These are phyloP conservation scores for Odocoileus virginianus DNA, from an alignment of 2,113 vertebrate genomes.

Conservation along the genomic window DNA sequence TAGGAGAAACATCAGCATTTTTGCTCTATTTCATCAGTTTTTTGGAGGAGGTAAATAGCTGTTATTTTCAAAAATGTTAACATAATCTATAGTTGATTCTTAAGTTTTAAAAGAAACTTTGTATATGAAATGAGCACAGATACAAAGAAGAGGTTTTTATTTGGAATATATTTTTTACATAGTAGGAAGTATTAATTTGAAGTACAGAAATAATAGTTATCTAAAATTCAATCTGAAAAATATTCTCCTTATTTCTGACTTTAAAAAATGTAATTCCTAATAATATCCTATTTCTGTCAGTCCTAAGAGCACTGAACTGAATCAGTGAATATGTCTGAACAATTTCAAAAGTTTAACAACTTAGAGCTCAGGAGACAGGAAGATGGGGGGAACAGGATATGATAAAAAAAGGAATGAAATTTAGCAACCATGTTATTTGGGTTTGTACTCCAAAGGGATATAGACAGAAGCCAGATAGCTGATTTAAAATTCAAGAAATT, in stretches of 20 bases:
- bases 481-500: neutral
- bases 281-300: neutral
- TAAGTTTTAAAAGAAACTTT: neutral
- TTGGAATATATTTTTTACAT: neutral
- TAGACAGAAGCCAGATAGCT: neutral
- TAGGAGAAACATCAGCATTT: neutral
- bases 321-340: neutral
- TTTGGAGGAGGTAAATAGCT: neutral
- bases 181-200: neutral
- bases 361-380: too few relatives aligned
- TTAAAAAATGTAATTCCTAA: neutral
- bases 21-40: neutral
- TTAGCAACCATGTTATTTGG: neutral
- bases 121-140: neutral
- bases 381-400: neutral
- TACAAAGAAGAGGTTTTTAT: neutral
- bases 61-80: neutral
- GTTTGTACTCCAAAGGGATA: neutral
- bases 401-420: neutral
- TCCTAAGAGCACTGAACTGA: neutral
- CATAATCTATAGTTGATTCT: neutral
- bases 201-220: neutral
- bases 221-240: conserved; percentile 22
- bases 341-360: neutral
- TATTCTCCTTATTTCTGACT: neutral